Conservation (phyloP, 2,888 invertebrate species). For the Drosophila limbata region DNA sequence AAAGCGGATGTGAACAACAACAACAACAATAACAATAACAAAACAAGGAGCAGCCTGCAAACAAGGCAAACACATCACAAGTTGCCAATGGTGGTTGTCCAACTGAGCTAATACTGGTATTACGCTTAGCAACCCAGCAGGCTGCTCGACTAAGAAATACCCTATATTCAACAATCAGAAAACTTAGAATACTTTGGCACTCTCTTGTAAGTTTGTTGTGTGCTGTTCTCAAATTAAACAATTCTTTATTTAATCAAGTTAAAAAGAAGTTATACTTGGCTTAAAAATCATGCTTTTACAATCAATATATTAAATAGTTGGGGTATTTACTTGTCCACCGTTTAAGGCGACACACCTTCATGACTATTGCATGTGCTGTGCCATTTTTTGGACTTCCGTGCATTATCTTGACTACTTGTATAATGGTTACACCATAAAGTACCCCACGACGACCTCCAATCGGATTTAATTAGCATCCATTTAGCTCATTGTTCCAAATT, state of each 20-base stretch:
- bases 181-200: neutral
- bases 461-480: constrained; percentile 31
- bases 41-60: constrained; percentile 51
- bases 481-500: constrained; percentile 63
- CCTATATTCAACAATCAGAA: neutral
- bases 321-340: neutral
- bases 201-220: too few species aligned
- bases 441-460: neutral
- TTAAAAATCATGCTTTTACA: too few species aligned
- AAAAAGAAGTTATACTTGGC: too few species aligned
- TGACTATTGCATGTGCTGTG: constrained; percentile 19
- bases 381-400: constrained; percentile 41
- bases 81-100: constrained; percentile 35
- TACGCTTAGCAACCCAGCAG: neutral
- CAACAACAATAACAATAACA: neutral
- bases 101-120: neutral
- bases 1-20: constrained; percentile 54
- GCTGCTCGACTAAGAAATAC: neutral
- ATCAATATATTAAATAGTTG: neutral
- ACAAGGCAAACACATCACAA: constrained; percentile 8
- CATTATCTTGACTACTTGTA: constrained; percentile 2
- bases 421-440: constrained; percentile 17
- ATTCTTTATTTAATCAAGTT: too few species aligned
- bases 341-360: neutral
- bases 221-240: too few species aligned